phyloP scores from a whole-genome alignment of 2,888 invertebrate genomes.

The Spisula solida region DNA sequence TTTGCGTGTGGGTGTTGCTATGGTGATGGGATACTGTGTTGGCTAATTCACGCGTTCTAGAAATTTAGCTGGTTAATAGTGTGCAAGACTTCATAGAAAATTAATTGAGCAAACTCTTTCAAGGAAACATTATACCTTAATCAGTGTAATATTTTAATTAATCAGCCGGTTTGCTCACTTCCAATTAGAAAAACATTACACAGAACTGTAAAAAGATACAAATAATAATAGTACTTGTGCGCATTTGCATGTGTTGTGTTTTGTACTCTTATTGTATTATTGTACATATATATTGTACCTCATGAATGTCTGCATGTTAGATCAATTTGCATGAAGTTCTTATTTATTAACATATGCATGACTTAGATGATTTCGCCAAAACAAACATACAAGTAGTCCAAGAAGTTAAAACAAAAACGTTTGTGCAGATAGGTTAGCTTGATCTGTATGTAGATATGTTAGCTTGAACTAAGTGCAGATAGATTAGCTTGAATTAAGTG shows the following conservation, averaged over 20 bases:
- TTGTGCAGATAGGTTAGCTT: too few relatives aligned
- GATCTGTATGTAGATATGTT: too few relatives aligned
- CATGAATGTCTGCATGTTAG: background rate
- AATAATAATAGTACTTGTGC: background rate
- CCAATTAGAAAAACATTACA: too few relatives aligned
- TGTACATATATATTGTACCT: background rate
- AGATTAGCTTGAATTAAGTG: too few relatives aligned
- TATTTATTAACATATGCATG: background rate
- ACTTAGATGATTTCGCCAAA: too few relatives aligned
- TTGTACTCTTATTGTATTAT: background rate
- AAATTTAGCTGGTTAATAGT: background rate
- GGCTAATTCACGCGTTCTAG: background rate
- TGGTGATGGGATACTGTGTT: slow-evolving; percentile 10
- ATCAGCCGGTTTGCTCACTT: too few relatives aligned
- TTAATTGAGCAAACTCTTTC: background rate
- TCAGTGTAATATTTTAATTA: too few relatives aligned
- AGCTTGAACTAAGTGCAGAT: too few relatives aligned
- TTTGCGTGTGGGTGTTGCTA: background rate
- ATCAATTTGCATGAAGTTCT: background rate
- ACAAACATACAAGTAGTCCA: too few relatives aligned
- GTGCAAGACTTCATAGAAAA: background rate
- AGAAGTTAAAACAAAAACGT: too few relatives aligned
- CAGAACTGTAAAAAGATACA: background rate
- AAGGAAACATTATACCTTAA: background rate
- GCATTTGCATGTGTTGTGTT: background rate